phyloP scores from a whole-genome alignment of 2,888 invertebrate genomes.

The Latheticus oryzae region DNA sequence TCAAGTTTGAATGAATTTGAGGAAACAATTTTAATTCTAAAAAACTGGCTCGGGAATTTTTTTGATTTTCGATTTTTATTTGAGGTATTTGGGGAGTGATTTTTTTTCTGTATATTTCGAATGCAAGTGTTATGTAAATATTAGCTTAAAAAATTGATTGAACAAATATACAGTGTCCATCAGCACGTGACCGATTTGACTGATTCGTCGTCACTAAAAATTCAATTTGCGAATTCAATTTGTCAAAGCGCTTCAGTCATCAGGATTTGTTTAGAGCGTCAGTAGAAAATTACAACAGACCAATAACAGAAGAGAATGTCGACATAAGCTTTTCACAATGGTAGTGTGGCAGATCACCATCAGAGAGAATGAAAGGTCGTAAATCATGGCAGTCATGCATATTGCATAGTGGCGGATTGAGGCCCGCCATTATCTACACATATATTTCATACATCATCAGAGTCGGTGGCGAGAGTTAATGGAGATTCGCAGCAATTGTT shows the following conservation, averaged over 20 bases:
- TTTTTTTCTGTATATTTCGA: no score
- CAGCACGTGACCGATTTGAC: conserved; percentile 8
- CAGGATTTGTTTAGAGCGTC: conserved; percentile 37
- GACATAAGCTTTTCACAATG: conserved; percentile 41
- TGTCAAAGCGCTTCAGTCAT: conserved; percentile 33
- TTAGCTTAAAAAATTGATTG: no score
- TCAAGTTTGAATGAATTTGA: no score
- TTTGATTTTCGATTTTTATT: no score
- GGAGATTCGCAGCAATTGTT: conserved; percentile 51
- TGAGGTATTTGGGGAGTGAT: no score
- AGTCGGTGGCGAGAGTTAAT: conserved; percentile 45
- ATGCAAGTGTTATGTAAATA: no score
- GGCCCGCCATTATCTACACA: conserved; percentile 51
- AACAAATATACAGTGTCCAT: no score
- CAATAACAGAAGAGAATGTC: conserved; percentile 34
- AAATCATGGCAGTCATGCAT: conserved; percentile 52
- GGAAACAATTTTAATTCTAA: no score
- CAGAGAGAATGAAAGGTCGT: conserved; percentile 45
- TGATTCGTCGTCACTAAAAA: conserved; percentile 21
- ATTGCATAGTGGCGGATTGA: conserved; percentile 54
- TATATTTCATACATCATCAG: conserved; percentile 53
- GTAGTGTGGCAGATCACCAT: conserved; percentile 36
- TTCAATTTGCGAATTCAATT: conserved; percentile 36
- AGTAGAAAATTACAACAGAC: conserved; percentile 37
- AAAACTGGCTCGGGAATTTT: no score